phyloP scores from a whole-genome alignment of 2,113 vertebrate species.

The Condylura cristata region DNA sequence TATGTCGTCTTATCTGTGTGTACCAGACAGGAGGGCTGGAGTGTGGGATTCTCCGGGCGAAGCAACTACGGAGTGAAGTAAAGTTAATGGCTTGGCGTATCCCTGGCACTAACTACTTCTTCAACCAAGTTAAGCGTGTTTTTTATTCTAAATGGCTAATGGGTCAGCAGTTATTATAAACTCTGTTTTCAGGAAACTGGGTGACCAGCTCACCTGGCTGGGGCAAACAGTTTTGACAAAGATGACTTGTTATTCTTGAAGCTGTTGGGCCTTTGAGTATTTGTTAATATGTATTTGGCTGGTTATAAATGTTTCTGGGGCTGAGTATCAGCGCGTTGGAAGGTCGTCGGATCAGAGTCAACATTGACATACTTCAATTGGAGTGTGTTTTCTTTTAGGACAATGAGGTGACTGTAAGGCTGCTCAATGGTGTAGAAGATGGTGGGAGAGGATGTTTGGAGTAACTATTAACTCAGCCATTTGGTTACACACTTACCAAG shows the following conservation, averaged over 20 bases:
- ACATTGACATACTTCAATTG: constrained; percentile 40
- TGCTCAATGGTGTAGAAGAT: constrained; percentile 61
- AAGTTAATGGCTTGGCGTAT: not conserved
- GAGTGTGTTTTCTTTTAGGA: constrained; percentile 63
- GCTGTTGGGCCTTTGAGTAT: constrained; percentile 7
- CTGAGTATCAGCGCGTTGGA: not conserved
- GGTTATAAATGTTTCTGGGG: not conserved
- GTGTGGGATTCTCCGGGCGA: not conserved
- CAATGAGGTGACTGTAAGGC: constrained; percentile 64
- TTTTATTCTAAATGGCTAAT: constrained; percentile 42
- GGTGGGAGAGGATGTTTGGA: constrained; percentile 59
- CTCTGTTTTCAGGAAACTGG: constrained; percentile 52
- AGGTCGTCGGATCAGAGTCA: constrained; percentile 1
- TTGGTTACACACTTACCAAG: constrained; percentile 29
- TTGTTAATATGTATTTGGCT: not conserved
- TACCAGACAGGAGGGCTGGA: constrained; percentile 39
- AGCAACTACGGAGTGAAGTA: constrained; percentile 43
- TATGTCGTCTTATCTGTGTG: constrained; percentile 27
- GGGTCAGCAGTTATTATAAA: not conserved
- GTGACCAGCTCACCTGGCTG: not conserved
- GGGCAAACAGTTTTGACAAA: not conserved
- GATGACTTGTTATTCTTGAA: not conserved
- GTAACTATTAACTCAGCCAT: constrained; percentile 79
- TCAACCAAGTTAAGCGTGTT: not conserved
- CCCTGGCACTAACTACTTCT: not conserved